Evolutionary conservation across 2,113 vertebrate genomes (phyloP).

Genomic region (Neolamprologus toae): DNA sequence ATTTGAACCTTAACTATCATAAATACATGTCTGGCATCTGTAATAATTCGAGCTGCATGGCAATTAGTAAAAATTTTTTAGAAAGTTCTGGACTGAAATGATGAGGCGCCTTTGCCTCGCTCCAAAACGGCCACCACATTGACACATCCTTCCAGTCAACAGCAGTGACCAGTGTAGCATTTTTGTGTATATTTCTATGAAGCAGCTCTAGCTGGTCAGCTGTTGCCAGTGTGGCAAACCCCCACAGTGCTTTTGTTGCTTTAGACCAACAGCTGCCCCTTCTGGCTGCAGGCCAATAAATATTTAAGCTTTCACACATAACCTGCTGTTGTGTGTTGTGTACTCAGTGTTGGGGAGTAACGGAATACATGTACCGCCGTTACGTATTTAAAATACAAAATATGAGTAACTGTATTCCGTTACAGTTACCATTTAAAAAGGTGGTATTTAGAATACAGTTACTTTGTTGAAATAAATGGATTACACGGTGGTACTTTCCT

Average conservation of each 20-base stretch:
- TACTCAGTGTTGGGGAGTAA: no score
- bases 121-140: fast-evolving
- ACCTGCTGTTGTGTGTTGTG: not conserved
- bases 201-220: not conserved
- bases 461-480: no score
- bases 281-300: not conserved
- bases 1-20: not conserved
- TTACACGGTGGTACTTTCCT: no score
- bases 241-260: not conserved
- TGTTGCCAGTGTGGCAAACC: not conserved
- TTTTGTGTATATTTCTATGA: not conserved
- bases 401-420: no score
- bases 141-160: not conserved
- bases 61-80: fast-evolving
- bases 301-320: not conserved
- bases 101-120: fast-evolving
- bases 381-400: no score
- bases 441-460: no score
- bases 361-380: no score
- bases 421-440: no score
- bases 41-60: not conserved
- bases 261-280: fast-evolving
- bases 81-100: not conserved
- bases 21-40: not conserved
- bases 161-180: fast-evolving